Percentiles rank a stretch among this genome's conserved stretches.
phyloP scores from a whole-genome alignment of 2,113 vertebrate genomes.

The Tursiops truncatus region DNA sequence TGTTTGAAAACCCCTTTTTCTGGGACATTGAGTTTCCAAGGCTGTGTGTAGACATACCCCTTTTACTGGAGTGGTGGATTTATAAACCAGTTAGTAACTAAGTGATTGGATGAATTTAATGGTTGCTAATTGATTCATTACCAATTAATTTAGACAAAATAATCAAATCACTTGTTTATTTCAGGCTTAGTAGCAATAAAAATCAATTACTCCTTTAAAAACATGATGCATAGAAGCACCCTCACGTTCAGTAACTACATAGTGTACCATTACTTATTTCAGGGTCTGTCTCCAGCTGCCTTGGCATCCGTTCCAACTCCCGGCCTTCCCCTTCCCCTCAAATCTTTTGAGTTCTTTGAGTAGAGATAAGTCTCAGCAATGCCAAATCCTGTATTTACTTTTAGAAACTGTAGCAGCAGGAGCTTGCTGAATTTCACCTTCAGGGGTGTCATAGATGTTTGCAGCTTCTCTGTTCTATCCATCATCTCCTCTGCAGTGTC shows the following conservation, averaged over 20 bases:
- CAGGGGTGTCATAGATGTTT: conserved; percentile 51
- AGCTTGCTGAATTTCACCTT: conserved; percentile 60
- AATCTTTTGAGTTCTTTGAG: conserved; percentile 8
- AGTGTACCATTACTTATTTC: conserved; percentile 48
- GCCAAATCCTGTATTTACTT: conserved; percentile 54
- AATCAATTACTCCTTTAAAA: conserved; percentile 68
- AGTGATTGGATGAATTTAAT: conserved; percentile 32
- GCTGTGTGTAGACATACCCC: background rate
- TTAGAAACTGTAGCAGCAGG: conserved; percentile 67
- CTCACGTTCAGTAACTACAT: conserved; percentile 48
- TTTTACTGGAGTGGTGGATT: conserved; percentile 11
- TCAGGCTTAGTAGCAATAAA: conserved; percentile 59
- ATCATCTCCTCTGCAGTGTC: conserved; percentile 45
- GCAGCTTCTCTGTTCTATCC: conserved; percentile 55
- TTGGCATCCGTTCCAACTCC: conserved; percentile 67
- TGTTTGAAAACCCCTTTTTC: background rate
- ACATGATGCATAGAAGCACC: conserved; percentile 34
- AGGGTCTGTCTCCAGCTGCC: conserved; percentile 67
- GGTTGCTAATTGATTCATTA: conserved; percentile 53
- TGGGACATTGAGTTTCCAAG: background rate
- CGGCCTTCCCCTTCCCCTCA: conserved; percentile 33
- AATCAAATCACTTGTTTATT: conserved; percentile 58
- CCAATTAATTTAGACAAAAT: conserved; percentile 58
- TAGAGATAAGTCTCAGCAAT: conserved; percentile 48
- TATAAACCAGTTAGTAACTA: conserved; percentile 51